Conservation (phyloP, 2,113 vertebrate genomes). For the Ahaetulla prasina region DNA sequence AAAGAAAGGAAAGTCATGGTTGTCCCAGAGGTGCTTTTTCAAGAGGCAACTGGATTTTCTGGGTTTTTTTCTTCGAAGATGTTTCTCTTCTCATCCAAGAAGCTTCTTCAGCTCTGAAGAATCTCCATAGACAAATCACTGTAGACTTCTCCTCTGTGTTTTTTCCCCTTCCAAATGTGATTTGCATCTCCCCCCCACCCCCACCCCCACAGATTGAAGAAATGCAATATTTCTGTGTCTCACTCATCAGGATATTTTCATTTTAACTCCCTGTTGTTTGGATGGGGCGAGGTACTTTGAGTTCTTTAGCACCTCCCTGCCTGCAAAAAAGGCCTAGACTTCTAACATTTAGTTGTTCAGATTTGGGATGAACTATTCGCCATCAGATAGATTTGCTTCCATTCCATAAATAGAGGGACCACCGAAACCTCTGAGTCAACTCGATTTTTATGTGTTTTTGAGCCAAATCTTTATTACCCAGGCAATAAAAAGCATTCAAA, state of each 20-base stretch:
- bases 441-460: constrained; percentile 50
- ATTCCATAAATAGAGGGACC: constrained; percentile 43
- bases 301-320: background rate
- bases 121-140: background rate
- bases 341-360: constrained; percentile 10
- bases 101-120: no score
- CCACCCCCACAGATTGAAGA: no score
- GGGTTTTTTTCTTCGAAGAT: no score
- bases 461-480: constrained; percentile 49
- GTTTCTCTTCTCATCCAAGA: no score
- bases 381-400: constrained; percentile 39
- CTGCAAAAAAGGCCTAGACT: background rate
- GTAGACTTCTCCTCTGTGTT: background rate
- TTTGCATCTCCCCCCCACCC: background rate
- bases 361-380: background rate
- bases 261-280: background rate
- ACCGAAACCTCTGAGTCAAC: constrained; percentile 32
- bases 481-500: constrained; percentile 59
- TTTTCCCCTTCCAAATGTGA: background rate
- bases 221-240: background rate
- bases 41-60: no score
- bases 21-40: no score
- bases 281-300: background rate
- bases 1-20: no score
- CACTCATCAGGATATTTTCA: background rate